A percentile compares a stretch with the other conserved stretches of the same genome.
These are phyloP conservation scores for Streptopelia turtur DNA, from an alignment of 2,797 vertebrate species.

Conservation along the genomic window DNA sequence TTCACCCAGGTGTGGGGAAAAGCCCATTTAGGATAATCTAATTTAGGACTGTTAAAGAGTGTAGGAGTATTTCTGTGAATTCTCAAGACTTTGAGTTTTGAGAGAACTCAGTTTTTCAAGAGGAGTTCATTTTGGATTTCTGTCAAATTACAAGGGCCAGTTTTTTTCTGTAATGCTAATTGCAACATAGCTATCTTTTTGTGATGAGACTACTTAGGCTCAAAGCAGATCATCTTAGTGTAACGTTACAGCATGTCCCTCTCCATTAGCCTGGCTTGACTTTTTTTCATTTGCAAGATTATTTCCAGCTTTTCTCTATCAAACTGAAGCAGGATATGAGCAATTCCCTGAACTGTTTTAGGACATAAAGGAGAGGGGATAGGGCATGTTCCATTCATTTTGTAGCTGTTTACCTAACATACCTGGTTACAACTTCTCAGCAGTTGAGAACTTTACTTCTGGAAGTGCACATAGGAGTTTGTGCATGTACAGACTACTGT, in stretches of 20 bases:
- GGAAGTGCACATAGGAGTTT: background rate
- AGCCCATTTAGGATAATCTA: background rate
- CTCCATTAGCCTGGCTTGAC: background rate
- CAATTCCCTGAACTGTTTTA: background rate
- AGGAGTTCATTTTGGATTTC: background rate
- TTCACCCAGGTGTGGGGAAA: background rate
- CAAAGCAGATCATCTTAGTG: background rate
- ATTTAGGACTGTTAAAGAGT: background rate
- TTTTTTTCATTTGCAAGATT: background rate
- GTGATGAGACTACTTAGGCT: background rate
- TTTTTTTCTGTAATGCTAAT: background rate
- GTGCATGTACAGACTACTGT: background rate
- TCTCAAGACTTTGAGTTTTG: background rate
- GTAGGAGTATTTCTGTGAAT: background rate
- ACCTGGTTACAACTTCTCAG: background rate
- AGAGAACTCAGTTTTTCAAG: background rate
- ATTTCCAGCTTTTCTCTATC: background rate
- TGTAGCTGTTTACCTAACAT: background rate
- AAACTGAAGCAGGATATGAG: background rate
- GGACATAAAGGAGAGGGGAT: background rate
- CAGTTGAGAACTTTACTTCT: background rate
- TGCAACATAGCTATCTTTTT: background rate
- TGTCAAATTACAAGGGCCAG: background rate
- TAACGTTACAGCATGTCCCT: background rate
- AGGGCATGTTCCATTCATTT: background rate